These are phyloP conservation scores for Tupaia chinensis DNA, from an alignment of 2,113 vertebrate genomes.

Conservation along the genomic window DNA sequence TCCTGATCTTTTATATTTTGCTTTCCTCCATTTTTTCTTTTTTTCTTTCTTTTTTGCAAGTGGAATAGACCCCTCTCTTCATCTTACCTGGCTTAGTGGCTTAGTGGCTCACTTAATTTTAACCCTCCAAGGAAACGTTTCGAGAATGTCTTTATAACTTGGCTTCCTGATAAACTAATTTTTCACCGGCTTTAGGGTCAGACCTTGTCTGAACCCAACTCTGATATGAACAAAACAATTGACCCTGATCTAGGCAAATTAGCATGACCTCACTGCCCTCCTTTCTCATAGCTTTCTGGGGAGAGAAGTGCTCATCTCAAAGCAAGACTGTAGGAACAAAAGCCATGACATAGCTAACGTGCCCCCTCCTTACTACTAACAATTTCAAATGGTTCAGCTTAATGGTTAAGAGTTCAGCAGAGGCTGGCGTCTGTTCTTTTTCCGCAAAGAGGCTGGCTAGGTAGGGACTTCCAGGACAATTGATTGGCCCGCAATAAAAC, in stretches of 20 bases:
- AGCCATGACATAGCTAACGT: background rate
- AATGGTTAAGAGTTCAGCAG: background rate
- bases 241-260: background rate
- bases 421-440: background rate
- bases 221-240: background rate
- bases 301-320: background rate
- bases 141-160: conserved; percentile 9
- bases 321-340: background rate
- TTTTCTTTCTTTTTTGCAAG: background rate
- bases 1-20: background rate
- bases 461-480: background rate
- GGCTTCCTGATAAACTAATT: conserved; percentile 9
- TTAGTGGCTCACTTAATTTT: background rate
- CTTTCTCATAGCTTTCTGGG: background rate
- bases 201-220: background rate
- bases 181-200: background rate
- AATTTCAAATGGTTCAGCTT: background rate
- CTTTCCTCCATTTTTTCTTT: background rate
- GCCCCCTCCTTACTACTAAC: background rate
- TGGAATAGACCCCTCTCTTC: background rate
- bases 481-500: background rate
- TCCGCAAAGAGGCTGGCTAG: background rate
- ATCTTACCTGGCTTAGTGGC: background rate
- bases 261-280: background rate
- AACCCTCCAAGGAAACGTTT: background rate